phyloP scores from a whole-genome alignment of 37 sponge, comb jelly and placozoan genomes.

The Cliona cf. orientalis region DNA sequence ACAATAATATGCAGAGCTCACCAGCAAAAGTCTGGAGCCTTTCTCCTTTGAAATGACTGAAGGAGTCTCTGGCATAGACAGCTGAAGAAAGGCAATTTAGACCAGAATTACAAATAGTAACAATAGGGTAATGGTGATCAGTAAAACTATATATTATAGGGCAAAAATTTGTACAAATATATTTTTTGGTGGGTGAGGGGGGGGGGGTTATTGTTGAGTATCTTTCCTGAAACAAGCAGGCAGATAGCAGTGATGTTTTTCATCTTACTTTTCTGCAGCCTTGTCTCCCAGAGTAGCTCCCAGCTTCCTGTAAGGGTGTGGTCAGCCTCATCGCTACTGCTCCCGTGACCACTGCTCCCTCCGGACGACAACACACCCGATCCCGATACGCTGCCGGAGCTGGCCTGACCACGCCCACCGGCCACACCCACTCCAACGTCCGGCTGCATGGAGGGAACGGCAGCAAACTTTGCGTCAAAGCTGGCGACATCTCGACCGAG shows the following conservation, averaged over 20 bases:
- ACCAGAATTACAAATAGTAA: neutral
- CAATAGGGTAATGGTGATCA: too few relatives aligned
- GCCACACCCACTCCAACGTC: slow-evolving; percentile 4
- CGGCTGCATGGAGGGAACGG: neutral
- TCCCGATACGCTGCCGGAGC: neutral
- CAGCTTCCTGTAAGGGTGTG: slow-evolving; percentile 19
- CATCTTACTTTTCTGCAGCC: slow-evolving; percentile 28
- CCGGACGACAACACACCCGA: too few relatives aligned
- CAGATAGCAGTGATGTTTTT: too few relatives aligned
- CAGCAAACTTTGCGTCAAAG: slow-evolving; percentile 57
- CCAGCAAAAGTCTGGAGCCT: slow-evolving; percentile 37
- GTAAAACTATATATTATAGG: too few relatives aligned
- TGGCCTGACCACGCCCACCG: slow-evolving; percentile 1
- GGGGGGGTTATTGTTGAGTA: too few relatives aligned
- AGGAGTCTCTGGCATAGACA: neutral
- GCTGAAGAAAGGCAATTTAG: neutral
- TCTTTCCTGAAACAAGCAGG: too few relatives aligned
- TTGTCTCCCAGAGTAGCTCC: slow-evolving; percentile 29
- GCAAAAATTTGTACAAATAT: neutral
- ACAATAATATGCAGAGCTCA: neutral
- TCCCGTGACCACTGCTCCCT: too few relatives aligned
- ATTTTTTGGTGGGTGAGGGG: too few relatives aligned
- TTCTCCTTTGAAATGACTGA: slow-evolving; percentile 10
- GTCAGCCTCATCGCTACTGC: slow-evolving; percentile 12
- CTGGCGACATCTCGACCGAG: slow-evolving; percentile 14